Evolutionary conservation across 2,113 vertebrate species (phyloP), one percentile per base, ranked within the genome.

Genomic region (Rhadina sibilatrix): DNA sequence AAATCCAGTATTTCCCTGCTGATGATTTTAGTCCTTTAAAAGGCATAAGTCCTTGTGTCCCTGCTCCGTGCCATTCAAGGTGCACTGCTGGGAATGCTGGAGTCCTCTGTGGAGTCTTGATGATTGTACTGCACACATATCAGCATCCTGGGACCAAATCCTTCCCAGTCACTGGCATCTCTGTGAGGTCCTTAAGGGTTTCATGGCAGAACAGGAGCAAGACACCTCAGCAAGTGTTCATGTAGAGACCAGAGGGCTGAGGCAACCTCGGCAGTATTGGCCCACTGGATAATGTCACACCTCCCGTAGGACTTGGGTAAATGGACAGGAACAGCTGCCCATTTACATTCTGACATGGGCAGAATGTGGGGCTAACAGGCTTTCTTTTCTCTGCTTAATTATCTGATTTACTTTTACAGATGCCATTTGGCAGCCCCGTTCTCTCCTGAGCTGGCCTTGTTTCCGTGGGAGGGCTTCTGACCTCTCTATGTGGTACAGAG

Each of bases 1-100:
- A 69, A 91, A 94, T 76, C 46, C 49, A 72, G 28, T 46, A 14
- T 83, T 93, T 94, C 65, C 25, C 65, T 84, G 60, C 15, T 68
- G 35, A 31, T 47, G 35, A 19, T 78, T 89, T 83, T 33, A 64
- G 64, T 46, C 46, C 19, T 85, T 82, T 68, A 49, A 83, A 77
- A 40, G 33, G 6, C 27, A 0, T 9, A 33, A 92, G 21, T 31
- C 69, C 65, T 44, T 24, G 15, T 57, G 37, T 75, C 37, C 44
- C 25, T 76, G 31, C 49, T 46, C 15, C 7, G 46, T 42, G 57
- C 60, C 19, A 2, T 75, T 64, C 46, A 87, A 87, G 53, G 35
- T 35, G 30, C 42, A 6, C 10, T 75, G 27, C 89, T 78, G 74
- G 69, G 65, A 93, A 9, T 38, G 5, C 28, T 38, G 61, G 42